Evolutionary conservation across 2,888 invertebrate genomes (phyloP), one percentile per base, ranked within the genome.

Genomic region (Apomyelois bistriatella): DNA sequence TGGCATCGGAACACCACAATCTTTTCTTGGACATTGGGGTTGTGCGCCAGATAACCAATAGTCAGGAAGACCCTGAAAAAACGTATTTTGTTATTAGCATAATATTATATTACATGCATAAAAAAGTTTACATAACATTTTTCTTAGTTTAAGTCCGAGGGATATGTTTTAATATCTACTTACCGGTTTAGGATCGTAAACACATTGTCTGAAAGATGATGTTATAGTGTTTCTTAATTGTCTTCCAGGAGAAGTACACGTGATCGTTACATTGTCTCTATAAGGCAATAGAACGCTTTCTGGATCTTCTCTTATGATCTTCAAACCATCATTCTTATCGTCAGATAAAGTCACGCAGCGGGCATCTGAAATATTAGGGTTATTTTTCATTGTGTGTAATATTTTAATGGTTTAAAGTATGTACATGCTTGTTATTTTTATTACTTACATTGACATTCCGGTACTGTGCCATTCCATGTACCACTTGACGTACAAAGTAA

Each of bases 381-480:
- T 35, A n/a, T n/a, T 47, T 28, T 35, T 42, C 6, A 28, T 5
- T 22, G 5, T 5, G 22, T 22, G 22, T 22, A 22, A 22, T 5
- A 22, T 22, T 3, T 3, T 3, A 5, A 5, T 22, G 22, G 22
- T 22, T 22, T 22, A 2, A 22, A 22, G 2, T 22, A 22, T 2
- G 2, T 22, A 22, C 3, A 53, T 8, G 38, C 37, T 10, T 40
- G 17, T 42, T 38, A 40, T 36, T 32, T 58, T n/a, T 36, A 46
- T 41, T 55, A 91, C 94, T 93, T 92, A 98, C 98, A 97, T 91
- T 96, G 94, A 84, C 99, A 99, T 82, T 95, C 95, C 3, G 99
- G 99, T 40, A 95, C 93, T 4, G 97, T 94, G 65, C 97, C 97
- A 77, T 98, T 98, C 99, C 99, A 99, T 32, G 92, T 93, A 47